phyloP scores from a whole-genome alignment of 2,113 vertebrate genomes.

The Caranx ignobilis region DNA sequence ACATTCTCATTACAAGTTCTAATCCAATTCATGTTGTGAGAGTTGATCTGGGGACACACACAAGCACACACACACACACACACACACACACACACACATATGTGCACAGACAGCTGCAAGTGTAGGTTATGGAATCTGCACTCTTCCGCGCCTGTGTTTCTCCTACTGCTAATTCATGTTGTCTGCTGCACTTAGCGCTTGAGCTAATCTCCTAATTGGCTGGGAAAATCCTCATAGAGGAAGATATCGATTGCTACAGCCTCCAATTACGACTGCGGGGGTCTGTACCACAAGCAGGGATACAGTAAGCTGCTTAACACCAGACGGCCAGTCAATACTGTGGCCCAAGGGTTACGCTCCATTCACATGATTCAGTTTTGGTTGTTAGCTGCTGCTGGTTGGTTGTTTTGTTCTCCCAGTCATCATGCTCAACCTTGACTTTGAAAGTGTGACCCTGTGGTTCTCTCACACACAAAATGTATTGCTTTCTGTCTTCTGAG shows the following conservation, averaged over 20 bases:
- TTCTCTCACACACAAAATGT: background rate
- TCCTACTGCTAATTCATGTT: constrained; percentile 67
- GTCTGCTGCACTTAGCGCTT: constrained; percentile 74
- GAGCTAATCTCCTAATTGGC: constrained; percentile 82
- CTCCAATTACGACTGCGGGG: constrained; percentile 69
- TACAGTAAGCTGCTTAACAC: constrained; percentile 74
- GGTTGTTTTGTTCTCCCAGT: constrained; percentile 24
- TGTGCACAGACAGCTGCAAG: background rate
- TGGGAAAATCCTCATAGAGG: constrained; percentile 81
- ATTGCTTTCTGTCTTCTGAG: background rate
- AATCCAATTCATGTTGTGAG: constrained; percentile 14
- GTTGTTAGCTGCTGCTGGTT: constrained; percentile 29
- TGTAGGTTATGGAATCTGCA: constrained; percentile 36
- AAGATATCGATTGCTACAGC: constrained; percentile 77
- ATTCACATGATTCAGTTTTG: constrained; percentile 53
- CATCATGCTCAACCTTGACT: constrained; percentile 14
- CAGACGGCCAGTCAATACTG: constrained; percentile 58
- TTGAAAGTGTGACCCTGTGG: background rate
- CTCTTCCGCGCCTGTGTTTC: constrained; percentile 47
- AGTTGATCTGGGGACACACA: constrained; percentile 2
- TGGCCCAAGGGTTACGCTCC: constrained; percentile 45
- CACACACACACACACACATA: constrained; percentile 29
- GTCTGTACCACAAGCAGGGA: constrained; percentile 38
- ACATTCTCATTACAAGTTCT: constrained; percentile 25
- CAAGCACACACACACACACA: constrained; percentile 22